A percentile compares a stretch with the other conserved stretches of the same genome.
phyloP scores from a whole-genome alignment of 2,113 vertebrate genomes.

The Peromyscus maniculatus region DNA sequence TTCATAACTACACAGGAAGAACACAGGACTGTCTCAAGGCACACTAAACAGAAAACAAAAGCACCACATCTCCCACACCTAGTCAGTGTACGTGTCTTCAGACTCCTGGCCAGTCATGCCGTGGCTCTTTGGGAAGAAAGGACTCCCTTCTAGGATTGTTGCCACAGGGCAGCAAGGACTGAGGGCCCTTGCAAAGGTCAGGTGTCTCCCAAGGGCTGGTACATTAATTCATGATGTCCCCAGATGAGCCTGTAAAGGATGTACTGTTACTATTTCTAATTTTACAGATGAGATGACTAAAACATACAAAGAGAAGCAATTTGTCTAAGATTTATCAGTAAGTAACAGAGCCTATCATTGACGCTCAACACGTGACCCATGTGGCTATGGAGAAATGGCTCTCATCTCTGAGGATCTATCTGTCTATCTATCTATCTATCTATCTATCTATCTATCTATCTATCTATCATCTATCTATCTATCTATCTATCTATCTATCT shows the following conservation, averaged over 20 bases:
- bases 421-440: neutral
- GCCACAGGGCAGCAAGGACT: neutral
- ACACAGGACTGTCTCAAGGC: neutral
- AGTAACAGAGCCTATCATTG: neutral
- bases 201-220: neutral
- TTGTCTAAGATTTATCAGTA: neutral
- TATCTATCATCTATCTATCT: neutral
- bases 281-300: neutral
- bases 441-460: neutral
- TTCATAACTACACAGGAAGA: neutral
- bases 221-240: neutral
- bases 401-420: neutral
- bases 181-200: neutral
- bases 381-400: neutral
- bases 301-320: neutral
- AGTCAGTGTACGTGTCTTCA: neutral
- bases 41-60: neutral
- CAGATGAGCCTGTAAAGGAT: neutral
- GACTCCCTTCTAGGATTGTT: neutral
- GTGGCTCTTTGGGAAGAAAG: neutral
- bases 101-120: neutral
- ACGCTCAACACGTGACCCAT: neutral
- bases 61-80: neutral
- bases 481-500: neutral
- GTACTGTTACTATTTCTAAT: neutral